Evolutionary conservation across 2,113 vertebrate genomes (phyloP), one percentile per base, ranked within the genome.

Genomic region (Cygnus atratus): DNA sequence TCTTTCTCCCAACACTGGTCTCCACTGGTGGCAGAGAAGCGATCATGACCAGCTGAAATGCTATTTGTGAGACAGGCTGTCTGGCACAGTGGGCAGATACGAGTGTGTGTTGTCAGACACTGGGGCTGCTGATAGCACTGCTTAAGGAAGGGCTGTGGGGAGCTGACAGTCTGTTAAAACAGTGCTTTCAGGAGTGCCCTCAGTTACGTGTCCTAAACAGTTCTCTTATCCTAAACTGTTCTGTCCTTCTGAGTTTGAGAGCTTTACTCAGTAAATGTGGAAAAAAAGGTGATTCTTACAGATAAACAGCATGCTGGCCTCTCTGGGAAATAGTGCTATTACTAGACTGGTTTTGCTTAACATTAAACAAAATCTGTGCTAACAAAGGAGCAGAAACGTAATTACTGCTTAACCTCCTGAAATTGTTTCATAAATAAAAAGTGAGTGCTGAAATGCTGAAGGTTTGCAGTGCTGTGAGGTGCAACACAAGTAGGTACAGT

Each of bases 291-390:
- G 70, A 37, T 65, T 87, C n/a, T 39, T 62, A 79, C 15, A 54
- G 37, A 13, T 6, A 28, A 28, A 6, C 26, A 57, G 41, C 17
- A n/a, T 16, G 6, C 31, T 65, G 57, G 28, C 18, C 67, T 16
- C 41, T 72, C 29, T 0, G 1, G 43, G 37, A 75, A 84, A 43
- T 0, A 41, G 5, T 1, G 0, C 1, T 1, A 55, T 71, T 59
- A 24, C 31, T 33, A n/a, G 11, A 13, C 7, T 37, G 22, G 15
- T 66, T 70, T 86, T 88, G 26, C 10, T 75, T 66, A 57, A 37
- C 19, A 4, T 3, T 63, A 68, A 54, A 66, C 22, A 67, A 84
- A 90, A 35, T 14, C 22, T 67, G 26, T 31, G 14, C 43, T 81
- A 31, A n/a, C n/a, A 65, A 90, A 68, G n/a, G 31, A 87, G 10